Base-by-base conservation (phyloP, 2,113 vertebrate genomes). In the Chionis minor region DNA sequence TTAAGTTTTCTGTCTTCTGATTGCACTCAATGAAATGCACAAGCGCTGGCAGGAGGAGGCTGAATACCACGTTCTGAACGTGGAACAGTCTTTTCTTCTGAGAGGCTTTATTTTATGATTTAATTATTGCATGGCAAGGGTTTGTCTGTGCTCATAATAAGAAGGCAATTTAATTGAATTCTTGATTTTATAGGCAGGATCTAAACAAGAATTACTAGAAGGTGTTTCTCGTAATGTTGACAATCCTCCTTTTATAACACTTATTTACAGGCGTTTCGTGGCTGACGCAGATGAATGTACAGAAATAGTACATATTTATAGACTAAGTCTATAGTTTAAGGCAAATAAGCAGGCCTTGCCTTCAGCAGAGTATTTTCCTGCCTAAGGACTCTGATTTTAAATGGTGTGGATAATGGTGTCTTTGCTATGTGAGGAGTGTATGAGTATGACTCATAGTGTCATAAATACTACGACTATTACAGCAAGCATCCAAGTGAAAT, bases 401-500 rank as follows among this genome's bases (percentile, higher is more conserved):
- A 88, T 73, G 75, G 55, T 84, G 35, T 54, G 90, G 91, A 83
- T 96, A 92, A 95, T 94, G 74, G 80, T 94, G 84, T 95, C 95
- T 96, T 89, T 95, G 81, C 92, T 93, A 52, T 96, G 94, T 8
- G 44, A 89, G 58, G 66, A 97, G 73, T 32, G 78, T 87, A 92
- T 51, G 92, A 55, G 70, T 86, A 95, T 97, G 97, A 97, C 86
- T 97, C 97, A 97, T 27, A 45, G 83, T 92, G 93, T 96, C 97
- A 97, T 97, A 95, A 97, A 97, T 97, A 96, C 94, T 92, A 78
- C 0, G 67, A 82, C 78, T 95, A 77, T 97, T 97, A 94, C 92
- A 95, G 92, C 83, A 61, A 94, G 90, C 84, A 88, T 97, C 97
- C 96, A 94, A 96, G 82, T 92, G 94, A 97, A 97, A 97, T 97